Base-by-base conservation (phyloP, 1,140 invertebrate species). In the Triops longicaudatus region DNA sequence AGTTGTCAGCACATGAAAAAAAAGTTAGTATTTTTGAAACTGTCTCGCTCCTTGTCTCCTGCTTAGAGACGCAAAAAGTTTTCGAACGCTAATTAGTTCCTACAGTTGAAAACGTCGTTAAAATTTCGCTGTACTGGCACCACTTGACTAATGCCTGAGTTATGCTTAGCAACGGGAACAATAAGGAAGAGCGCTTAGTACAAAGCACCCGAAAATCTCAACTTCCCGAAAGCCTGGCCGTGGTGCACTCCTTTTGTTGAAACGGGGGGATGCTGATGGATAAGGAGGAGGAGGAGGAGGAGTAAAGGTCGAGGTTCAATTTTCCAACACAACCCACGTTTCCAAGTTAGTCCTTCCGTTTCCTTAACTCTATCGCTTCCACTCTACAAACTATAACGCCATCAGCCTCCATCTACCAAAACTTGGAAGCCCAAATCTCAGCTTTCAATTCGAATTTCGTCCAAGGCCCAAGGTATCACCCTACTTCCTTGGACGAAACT, bases 101-200 rank as follows among this genome's bases (percentile, higher is more conserved):
- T 37, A 37, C 31, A 37, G 31, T 37, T 37, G 31, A 4, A 37
- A 37, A 37, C 31, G 31, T 37, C 31, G 2, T 37, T 37, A 37
- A 37, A 37, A 37, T 37, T 37, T 37, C 31, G 22, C 50, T 9
- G 22, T n/a, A 63, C 50, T 17, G 50, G n/a, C 31, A 4, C 17
- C 50, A 63, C 50, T 63, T 37, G 31, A 22, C n/a, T 63, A 22
- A 63, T 63, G 50, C 50, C 22, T 63, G 50, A 63, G 50, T 63
- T 63, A 63, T 63, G 50, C 50, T n/a, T 63, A 9, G 50, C 50
- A 63, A 63, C 50, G 50, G 14, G 50, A 63, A 63, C 50, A 63
- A 63, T 63, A 63, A 63, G 50, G 50, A 63, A 63, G 17, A 63
- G 17, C 50, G 50, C 50, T 22, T 63, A n/a, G 50, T 63, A 63